Base-by-base conservation (phyloP, 2,797 vertebrate genomes). In the Helostoma temminkii region DNA sequence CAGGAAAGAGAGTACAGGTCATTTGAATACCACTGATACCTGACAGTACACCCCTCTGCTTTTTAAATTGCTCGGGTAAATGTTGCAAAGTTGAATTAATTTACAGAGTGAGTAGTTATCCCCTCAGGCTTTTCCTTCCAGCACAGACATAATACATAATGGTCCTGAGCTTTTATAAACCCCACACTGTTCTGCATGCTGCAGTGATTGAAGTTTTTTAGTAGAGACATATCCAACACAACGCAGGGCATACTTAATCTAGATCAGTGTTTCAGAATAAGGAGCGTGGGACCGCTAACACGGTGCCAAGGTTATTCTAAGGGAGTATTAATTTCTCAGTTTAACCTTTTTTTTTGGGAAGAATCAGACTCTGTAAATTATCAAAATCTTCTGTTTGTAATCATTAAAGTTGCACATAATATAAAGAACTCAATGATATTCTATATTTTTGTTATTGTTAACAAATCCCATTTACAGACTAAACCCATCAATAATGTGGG, bases 61-160 rank as follows among this genome's bases (percentile, higher is more conserved):
- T 85, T 86, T 88, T 76, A 83, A 89, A 86, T 72, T 71, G 61
- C 85, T 79, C 45, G 46, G 66, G 62, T 81, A 89, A 87, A 90
- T 86, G 85, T 80, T 83, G 52, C 82, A 54, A 65, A 72, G 63
- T 57, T 65, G 46, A 81, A 79, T 87, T 87, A 83, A 88, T 88
- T 88, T 68, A 66, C 37, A 72, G 75, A 80, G 61, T 75, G 48
- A 78, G 66, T 66, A 86, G 83, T 80, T 81, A 87, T 83, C 86
- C 79, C 79, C 59, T 47, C 22, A 61, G 76, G 78, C 60, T 61
- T 73, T 76, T 60, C 67, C 58, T 65, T 39, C 56, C 64, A 61
- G 61, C 26, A 18, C 59, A 66, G 58, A 71, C 55, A 78, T 67
- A 67, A 81, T 72, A 74, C 71, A 78, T 81, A 81, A 87, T 74